phyloP scores from a whole-genome alignment of 2,113 vertebrate species.

The Entosphenus tridentatus region DNA sequence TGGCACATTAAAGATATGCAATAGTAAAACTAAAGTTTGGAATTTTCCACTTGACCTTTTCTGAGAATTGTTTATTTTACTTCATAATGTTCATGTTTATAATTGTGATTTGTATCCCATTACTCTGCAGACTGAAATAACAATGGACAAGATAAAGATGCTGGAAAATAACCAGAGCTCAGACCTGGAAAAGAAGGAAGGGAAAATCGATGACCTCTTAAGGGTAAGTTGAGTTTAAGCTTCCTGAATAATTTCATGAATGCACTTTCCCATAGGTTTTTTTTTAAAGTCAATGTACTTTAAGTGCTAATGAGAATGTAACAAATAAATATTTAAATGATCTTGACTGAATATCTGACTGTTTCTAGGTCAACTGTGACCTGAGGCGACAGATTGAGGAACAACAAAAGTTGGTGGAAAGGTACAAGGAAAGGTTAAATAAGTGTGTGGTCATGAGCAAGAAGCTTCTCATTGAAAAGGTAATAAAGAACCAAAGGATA shows the following conservation, averaged over 20 bases:
- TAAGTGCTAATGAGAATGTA: no score
- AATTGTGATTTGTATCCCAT: no score
- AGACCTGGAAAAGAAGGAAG: conserved; percentile 98
- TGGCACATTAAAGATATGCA: no score
- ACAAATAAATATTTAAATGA: no score
- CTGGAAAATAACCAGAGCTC: conserved; percentile 98
- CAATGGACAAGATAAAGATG: conserved; percentile 90
- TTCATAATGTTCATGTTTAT: no score
- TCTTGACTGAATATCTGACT: no score
- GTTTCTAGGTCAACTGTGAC: conserved; percentile 65
- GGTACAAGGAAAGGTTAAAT: conserved; percentile 92
- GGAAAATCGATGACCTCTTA: conserved; percentile 87
- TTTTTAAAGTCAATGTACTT: no score
- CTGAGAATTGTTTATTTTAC: no score
- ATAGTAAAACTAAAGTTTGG: no score
- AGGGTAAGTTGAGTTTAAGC: conserved; percentile 34
- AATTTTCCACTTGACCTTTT: no score
- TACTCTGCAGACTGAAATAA: conserved; percentile 65
- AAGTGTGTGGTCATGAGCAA: conserved; percentile 99
- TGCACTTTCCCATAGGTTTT: no score
- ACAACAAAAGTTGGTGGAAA: conserved; percentile 93
- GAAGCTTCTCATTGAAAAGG: conserved; percentile 97
- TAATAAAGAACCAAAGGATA: conserved; percentile 13
- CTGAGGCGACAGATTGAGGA: conserved; percentile 93
- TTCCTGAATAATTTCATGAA: no score